phyloP scores from a whole-genome alignment of 2,113 vertebrate genomes.

The Orcinus orca region DNA sequence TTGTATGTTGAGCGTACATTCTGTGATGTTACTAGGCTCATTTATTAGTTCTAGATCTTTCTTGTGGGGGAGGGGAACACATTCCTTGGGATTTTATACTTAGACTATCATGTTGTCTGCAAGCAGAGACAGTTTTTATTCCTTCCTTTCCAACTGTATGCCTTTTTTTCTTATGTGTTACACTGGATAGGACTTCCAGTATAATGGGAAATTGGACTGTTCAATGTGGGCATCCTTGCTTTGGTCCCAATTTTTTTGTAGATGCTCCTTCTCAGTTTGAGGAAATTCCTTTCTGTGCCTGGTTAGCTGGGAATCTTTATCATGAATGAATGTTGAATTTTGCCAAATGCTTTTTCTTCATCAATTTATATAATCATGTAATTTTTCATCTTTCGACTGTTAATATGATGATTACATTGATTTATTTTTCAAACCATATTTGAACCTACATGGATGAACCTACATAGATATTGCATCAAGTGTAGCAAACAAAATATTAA shows the following conservation, averaged over 20 bases:
- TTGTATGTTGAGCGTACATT: background rate
- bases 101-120: background rate
- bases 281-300: background rate
- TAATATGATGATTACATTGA: background rate
- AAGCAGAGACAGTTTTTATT: background rate
- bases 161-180: background rate
- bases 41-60: background rate
- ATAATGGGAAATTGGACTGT: background rate
- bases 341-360: background rate
- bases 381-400: too few relatives aligned
- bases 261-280: background rate
- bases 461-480: too few relatives aligned
- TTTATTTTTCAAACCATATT: background rate
- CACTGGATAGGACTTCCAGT: background rate
- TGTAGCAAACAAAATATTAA: too few relatives aligned
- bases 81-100: background rate
- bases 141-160: background rate
- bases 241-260: background rate
- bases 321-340: background rate
- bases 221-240: background rate
- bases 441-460: too few relatives aligned
- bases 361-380: background rate
- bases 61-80: background rate
- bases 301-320: background rate
- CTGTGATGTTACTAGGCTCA: background rate